phyloP scores from a whole-genome alignment of 2,797 vertebrate genomes.

The Erpetoichthys calabaricus region DNA sequence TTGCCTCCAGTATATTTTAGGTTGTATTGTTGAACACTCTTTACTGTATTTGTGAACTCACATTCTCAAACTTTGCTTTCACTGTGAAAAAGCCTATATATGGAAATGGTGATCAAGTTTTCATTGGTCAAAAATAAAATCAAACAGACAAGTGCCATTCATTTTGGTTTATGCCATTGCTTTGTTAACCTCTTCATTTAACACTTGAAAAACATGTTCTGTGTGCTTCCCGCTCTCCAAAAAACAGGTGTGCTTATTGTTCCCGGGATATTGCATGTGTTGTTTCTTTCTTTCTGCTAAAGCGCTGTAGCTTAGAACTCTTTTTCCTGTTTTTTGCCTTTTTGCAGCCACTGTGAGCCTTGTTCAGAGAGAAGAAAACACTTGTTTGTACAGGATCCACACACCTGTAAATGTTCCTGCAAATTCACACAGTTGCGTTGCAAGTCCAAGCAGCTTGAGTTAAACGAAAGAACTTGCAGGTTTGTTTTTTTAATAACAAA shows the following conservation, averaged over 20 bases:
- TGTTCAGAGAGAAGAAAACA: slow-evolving; percentile 88
- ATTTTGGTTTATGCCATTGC: neutral
- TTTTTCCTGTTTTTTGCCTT: slow-evolving; percentile 75
- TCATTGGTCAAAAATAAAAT: no score
- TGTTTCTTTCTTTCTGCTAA: slow-evolving; percentile 64
- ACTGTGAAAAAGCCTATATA: no score
- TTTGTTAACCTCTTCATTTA: slow-evolving; percentile 2
- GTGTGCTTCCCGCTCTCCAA: neutral
- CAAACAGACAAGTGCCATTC: neutral
- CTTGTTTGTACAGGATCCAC: slow-evolving; percentile 87
- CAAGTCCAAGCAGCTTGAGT: slow-evolving; percentile 91
- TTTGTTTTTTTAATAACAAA: slow-evolving; percentile 68
- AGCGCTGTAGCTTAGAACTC: slow-evolving; percentile 68
- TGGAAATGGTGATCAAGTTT: no score
- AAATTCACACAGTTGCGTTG: slow-evolving; percentile 92
- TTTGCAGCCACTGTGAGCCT: slow-evolving; percentile 93
- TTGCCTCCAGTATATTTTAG: no score
- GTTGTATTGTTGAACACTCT: no score
- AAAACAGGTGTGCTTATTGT: slow-evolving; percentile 31
- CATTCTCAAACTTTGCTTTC: no score
- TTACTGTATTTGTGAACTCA: no score
- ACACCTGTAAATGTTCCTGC: slow-evolving; percentile 95
- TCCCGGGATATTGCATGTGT: slow-evolving; percentile 53
- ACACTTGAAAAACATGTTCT: neutral
- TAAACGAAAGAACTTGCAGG: slow-evolving; percentile 98